Evolutionary conservation across 2,888 invertebrate genomes (phyloP).

Genomic region (Hirtodrosophila histrioides): DNA sequence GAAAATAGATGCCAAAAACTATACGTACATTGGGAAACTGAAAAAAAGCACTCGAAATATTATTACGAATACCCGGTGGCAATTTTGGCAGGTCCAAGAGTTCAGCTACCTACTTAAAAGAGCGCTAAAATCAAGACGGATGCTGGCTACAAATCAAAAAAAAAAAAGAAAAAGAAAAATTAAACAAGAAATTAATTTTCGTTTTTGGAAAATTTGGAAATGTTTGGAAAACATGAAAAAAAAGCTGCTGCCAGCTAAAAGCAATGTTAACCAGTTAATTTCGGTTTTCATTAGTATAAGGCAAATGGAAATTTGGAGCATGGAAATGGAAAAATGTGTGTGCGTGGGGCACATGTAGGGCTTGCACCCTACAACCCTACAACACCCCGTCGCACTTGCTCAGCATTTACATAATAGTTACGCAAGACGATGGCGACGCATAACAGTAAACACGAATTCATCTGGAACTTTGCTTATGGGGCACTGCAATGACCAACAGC

Average conservation of each 20-base stretch:
- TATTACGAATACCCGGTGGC: conserved; percentile 22
- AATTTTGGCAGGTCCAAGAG: conserved; percentile 27
- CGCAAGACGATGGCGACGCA: conserved; percentile 27
- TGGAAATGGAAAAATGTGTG: not conserved
- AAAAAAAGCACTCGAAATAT: conserved; percentile 29
- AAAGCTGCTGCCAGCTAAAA: not conserved
- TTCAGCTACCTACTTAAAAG: conserved; percentile 36
- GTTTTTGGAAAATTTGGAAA: conserved; percentile 3
- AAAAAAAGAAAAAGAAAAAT: not conserved
- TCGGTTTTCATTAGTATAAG: conserved; percentile 24
- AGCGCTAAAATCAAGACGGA: no score
- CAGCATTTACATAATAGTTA: conserved; percentile 51
- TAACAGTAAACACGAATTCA: conserved; percentile 55
- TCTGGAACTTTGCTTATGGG: conserved; percentile 42
- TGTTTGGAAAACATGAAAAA: conserved; percentile 13
- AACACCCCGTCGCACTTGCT: conserved; percentile 21
- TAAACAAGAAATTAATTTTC: not conserved
- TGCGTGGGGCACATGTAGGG: conserved; percentile 25
- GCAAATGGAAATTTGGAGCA: not conserved
- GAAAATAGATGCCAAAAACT: conserved; percentile 34
- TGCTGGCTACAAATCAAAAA: not conserved
- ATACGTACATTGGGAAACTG: conserved; percentile 3
- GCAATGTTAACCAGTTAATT: conserved; percentile 27
- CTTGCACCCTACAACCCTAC: conserved; percentile 8
- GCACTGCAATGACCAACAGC: conserved; percentile 20